phyloP scores from a whole-genome alignment of 2,113 vertebrate genomes.

The Ancistrus triradiatus region DNA sequence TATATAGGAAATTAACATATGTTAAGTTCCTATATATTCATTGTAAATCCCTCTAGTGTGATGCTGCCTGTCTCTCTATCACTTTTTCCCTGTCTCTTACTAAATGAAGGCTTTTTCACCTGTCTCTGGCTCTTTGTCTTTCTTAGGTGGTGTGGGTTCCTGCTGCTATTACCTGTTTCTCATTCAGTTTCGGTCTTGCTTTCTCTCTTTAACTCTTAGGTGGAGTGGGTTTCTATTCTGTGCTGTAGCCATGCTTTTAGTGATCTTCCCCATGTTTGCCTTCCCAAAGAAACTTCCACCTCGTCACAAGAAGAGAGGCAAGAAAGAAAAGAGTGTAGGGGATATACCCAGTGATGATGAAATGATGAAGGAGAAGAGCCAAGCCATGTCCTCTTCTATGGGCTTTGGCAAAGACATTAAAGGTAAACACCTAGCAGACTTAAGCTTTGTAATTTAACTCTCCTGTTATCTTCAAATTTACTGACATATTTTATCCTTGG shows the following conservation, averaged over 20 bases:
- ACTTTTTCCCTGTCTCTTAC: neutral
- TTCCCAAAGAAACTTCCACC: slow-evolving; percentile 98
- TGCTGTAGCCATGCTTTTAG: slow-evolving; percentile 91
- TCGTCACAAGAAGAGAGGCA: slow-evolving; percentile 90
- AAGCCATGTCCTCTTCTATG: slow-evolving; percentile 83
- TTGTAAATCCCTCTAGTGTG: too few relatives aligned
- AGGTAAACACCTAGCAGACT: slow-evolving; percentile 69
- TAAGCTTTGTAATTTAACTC: too few relatives aligned
- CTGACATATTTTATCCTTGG: too few relatives aligned
- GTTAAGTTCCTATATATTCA: too few relatives aligned
- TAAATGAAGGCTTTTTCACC: neutral
- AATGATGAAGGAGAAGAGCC: slow-evolving; percentile 85
- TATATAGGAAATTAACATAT: too few relatives aligned
- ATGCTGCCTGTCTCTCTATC: neutral
- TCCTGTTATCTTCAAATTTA: too few relatives aligned
- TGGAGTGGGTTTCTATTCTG: slow-evolving; percentile 98
- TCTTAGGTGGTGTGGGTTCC: neutral
- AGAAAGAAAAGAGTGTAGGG: slow-evolving; percentile 77
- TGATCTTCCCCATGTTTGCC: slow-evolving; percentile 98
- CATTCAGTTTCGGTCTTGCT: neutral
- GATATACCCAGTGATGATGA: slow-evolving; percentile 84
- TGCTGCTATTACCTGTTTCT: neutral
- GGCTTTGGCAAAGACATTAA: slow-evolving; percentile 91
- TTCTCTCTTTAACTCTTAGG: slow-evolving; percentile 60
- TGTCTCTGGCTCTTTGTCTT: neutral